Percentiles rank a stretch among this genome's conserved stretches.
Conservation (phyloP, 2,113 vertebrate species). For the Phodopus roborovskii region DNA sequence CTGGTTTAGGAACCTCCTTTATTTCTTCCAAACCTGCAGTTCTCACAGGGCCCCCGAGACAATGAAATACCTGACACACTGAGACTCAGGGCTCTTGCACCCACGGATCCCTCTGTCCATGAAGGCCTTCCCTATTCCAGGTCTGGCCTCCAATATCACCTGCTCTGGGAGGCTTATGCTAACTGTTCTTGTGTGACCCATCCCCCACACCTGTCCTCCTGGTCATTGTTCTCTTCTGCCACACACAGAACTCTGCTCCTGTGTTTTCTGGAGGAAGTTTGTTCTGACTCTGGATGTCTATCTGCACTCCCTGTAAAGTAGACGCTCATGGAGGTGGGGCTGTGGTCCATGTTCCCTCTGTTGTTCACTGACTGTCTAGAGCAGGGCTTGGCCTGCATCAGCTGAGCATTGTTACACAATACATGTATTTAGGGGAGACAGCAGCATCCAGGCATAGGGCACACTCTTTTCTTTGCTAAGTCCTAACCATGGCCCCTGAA, state of each 20-base stretch:
- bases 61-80: accelerated
- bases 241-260: background rate
- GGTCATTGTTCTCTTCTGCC: background rate
- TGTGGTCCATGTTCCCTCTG: background rate
- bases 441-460: background rate
- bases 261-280: background rate
- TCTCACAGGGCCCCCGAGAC: background rate
- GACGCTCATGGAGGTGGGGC: background rate
- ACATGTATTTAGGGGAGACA: background rate
- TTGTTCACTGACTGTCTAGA: background rate
- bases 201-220: background rate
- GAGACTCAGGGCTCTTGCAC: background rate
- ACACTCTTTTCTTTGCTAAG: background rate
- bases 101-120: background rate
- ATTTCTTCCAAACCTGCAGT: background rate
- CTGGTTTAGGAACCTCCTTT: background rate
- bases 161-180: background rate
- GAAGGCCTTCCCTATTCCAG: background rate
- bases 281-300: background rate
- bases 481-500: background rate
- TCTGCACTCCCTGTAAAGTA: background rate
- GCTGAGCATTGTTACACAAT: background rate
- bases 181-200: background rate
- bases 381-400: background rate
- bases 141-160: background rate